Conservation (phyloP, 2,888 invertebrate genomes). For the Gibbula magus region DNA sequence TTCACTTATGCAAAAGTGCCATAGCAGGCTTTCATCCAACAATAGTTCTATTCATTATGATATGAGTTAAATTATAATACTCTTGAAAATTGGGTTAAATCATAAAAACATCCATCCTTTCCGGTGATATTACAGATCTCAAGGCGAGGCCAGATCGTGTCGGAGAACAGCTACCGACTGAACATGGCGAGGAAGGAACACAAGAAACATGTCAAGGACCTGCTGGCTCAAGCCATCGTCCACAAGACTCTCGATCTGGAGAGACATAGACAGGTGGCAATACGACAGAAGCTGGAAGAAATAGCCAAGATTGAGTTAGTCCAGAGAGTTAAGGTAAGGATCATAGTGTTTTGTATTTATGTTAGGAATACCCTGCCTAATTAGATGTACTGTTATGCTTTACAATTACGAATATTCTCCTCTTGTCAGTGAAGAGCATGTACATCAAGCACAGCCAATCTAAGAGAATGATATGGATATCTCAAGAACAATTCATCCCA, state of each 20-base stretch:
- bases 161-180: constrained; percentile 71
- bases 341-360: background rate
- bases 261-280: constrained; percentile 68
- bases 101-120: too few relatives aligned
- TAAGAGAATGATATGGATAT: too few relatives aligned
- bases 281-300: constrained; percentile 73
- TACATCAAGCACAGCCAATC: background rate
- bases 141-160: constrained; percentile 68
- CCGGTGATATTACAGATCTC: constrained; percentile 58
- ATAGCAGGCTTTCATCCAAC: too few relatives aligned
- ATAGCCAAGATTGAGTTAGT: constrained; percentile 75
- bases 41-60: too few relatives aligned
- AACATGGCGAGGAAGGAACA: constrained; percentile 73
- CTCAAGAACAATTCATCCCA: too few relatives aligned
- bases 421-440: background rate
- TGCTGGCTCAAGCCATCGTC: constrained; percentile 75
- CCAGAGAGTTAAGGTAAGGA: constrained; percentile 70
- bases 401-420: background rate
- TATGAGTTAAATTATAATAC: too few relatives aligned
- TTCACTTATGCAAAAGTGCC: too few relatives aligned
- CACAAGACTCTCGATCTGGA: constrained; percentile 74
- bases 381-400: background rate
- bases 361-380: background rate
- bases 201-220: constrained; percentile 73
- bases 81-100: too few relatives aligned